Percentiles rank a stretch among this genome's conserved stretches.
These are phyloP conservation scores for Hypomesus transpacificus DNA, from an alignment of 2,113 vertebrate genomes.

Conservation along the genomic window DNA sequence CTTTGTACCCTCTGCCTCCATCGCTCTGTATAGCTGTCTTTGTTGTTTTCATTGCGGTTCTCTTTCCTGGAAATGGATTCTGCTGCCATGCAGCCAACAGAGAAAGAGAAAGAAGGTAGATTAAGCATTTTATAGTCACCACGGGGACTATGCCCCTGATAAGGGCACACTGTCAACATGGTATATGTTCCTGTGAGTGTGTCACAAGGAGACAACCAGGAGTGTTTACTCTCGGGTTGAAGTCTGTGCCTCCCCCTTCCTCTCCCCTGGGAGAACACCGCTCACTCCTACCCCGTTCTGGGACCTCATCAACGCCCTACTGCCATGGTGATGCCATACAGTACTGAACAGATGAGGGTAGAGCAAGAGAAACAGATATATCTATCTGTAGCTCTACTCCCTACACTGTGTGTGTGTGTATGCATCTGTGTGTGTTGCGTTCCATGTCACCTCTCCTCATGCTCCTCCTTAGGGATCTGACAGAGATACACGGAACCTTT, in stretches of 20 bases:
- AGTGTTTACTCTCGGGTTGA: conserved; percentile 36
- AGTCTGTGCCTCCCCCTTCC: conserved; percentile 43
- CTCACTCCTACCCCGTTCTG: conserved; percentile 49
- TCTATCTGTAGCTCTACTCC: too few species aligned
- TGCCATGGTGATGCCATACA: conserved; percentile 64
- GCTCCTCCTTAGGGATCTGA: too few species aligned
- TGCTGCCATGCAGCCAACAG: too few species aligned
- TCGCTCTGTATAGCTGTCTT: background rate
- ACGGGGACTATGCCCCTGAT: too few species aligned
- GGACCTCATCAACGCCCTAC: conserved; percentile 68
- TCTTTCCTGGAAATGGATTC: too few species aligned
- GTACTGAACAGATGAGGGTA: conserved; percentile 22
- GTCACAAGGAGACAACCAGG: conserved; percentile 18
- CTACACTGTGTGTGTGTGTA: background rate
- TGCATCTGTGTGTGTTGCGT: background rate
- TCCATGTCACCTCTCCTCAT: background rate
- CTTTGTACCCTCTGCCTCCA: background rate
- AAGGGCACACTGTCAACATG: background rate
- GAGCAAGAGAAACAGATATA: background rate
- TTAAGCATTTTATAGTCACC: too few species aligned
- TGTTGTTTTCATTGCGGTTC: too few species aligned
- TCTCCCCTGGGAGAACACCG: conserved; percentile 43
- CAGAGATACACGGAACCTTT: too few species aligned
- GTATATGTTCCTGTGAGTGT: background rate
- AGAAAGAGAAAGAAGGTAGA: too few species aligned